phyloP scores from a whole-genome alignment of 1,140 invertebrate species.

The Protaetia brevitarsis region DNA sequence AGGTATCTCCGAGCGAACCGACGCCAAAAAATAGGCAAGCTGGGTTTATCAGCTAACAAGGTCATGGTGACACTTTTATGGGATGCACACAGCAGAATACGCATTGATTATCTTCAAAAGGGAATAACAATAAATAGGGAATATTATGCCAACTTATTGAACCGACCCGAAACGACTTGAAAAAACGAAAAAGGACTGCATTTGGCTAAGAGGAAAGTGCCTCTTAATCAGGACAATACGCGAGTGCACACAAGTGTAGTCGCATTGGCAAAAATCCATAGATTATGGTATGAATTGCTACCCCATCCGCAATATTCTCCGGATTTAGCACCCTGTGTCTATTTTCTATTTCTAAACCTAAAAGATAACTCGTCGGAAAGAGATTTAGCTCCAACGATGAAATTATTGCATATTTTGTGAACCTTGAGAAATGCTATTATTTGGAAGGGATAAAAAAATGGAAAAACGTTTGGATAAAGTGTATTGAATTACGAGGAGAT shows the following conservation, averaged over 20 bases:
- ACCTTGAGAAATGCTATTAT: constrained; percentile 3
- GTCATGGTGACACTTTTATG: too few species aligned
- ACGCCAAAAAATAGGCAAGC: too few species aligned
- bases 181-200: constrained; percentile 23
- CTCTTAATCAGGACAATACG: constrained; percentile 35
- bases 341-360: constrained; percentile 44
- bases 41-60: too few species aligned
- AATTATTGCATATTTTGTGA: not conserved
- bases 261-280: constrained; percentile 28
- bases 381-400: constrained; percentile 41
- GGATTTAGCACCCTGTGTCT: constrained; percentile 50
- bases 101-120: constrained; percentile 20
- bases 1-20: too few species aligned
- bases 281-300: constrained; percentile 29
- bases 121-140: constrained; percentile 29
- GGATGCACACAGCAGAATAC: not conserved
- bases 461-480: not conserved
- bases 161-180: constrained; percentile 19
- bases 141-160: constrained; percentile 31
- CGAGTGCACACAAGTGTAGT: constrained; percentile 33
- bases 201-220: constrained; percentile 32
- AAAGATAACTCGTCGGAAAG: constrained; percentile 43
- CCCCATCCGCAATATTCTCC: constrained; percentile 50
- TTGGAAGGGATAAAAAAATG: constrained; percentile 14
- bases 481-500: constrained; percentile 9